A percentile compares a stretch with the other conserved stretches of the same genome.
These are phyloP conservation scores for Graptemys geographica DNA, from an alignment of 2,797 vertebrate species.

Conservation along the genomic window DNA sequence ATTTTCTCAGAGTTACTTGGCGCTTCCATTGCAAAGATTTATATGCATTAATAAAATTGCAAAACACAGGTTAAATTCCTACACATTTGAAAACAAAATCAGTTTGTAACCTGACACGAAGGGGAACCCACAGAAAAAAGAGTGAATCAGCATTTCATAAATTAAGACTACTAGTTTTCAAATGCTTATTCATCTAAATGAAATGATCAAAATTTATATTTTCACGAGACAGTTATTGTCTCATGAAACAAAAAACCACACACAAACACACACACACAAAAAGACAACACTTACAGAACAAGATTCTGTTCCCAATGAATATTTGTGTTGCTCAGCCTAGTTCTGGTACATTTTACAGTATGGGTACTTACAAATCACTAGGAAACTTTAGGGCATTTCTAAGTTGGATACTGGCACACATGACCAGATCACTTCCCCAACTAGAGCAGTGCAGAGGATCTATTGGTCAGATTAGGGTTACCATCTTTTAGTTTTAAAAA, in stretches of 20 bases:
- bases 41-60: conserved; percentile 41
- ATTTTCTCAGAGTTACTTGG: not conserved
- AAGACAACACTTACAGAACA: not conserved
- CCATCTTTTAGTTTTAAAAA: too few relatives aligned
- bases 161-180: conserved; percentile 31
- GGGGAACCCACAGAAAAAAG: not conserved
- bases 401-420: not conserved
- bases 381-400: not conserved
- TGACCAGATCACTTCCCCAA: not conserved
- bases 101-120: not conserved
- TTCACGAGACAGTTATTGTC: conserved; percentile 31
- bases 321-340: not conserved
- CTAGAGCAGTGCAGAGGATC: not conserved
- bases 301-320: not conserved
- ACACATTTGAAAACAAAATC: conserved; percentile 19
- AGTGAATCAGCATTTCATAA: not conserved
- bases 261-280: not conserved
- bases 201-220: conserved; percentile 47
- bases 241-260: not conserved
- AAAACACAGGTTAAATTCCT: conserved; percentile 10
- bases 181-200: conserved; percentile 13
- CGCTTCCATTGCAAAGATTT: conserved; percentile 17
- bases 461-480: accelerated
- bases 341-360: not conserved
- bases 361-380: not conserved